phyloP scores from a whole-genome alignment of 2,888 invertebrate species.

The Galerucella calmariensis region DNA sequence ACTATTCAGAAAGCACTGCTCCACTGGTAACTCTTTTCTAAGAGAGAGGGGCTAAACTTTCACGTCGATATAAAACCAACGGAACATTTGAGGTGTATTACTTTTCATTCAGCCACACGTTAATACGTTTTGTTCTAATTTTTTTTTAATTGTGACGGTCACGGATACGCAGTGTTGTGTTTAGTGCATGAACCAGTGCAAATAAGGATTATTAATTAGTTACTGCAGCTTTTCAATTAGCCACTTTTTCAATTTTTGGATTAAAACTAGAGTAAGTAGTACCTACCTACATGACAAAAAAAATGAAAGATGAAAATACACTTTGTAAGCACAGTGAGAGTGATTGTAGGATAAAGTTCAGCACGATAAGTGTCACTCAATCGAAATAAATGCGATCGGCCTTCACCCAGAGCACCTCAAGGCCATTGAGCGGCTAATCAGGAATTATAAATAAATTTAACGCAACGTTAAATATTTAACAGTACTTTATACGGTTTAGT shows the following conservation, averaged over 20 bases:
- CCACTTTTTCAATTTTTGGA: constrained; percentile 30
- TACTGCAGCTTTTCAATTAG: constrained; percentile 37
- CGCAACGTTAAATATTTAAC: neutral
- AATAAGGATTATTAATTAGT: constrained; percentile 36
- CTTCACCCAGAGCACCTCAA: constrained; percentile 28
- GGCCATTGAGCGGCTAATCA: constrained; percentile 22
- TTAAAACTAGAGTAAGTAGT: constrained; percentile 45
- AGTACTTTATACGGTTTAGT: neutral
- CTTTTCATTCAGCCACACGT: constrained; percentile 58
- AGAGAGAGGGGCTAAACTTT: constrained; percentile 64
- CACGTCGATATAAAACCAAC: constrained; percentile 66
- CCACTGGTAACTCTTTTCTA: constrained; percentile 54
- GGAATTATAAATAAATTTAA: constrained; percentile 5
- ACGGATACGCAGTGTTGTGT: constrained; percentile 47
- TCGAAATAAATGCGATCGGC: constrained; percentile 15
- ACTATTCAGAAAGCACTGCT: constrained; percentile 56
- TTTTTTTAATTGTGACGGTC: constrained; percentile 35
- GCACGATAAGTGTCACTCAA: constrained; percentile 12
- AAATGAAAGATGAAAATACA: neutral
- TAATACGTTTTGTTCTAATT: constrained; percentile 40
- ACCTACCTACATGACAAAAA: constrained; percentile 3
- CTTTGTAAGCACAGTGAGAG: constrained; percentile 30
- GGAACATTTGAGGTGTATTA: constrained; percentile 64
- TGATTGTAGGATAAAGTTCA: constrained; percentile 13
- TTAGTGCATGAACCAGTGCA: constrained; percentile 39